Evolutionary conservation across 2,797 vertebrate species (phyloP), one percentile per base, ranked within the genome.

Genomic region (Sorex maritimensis): DNA sequence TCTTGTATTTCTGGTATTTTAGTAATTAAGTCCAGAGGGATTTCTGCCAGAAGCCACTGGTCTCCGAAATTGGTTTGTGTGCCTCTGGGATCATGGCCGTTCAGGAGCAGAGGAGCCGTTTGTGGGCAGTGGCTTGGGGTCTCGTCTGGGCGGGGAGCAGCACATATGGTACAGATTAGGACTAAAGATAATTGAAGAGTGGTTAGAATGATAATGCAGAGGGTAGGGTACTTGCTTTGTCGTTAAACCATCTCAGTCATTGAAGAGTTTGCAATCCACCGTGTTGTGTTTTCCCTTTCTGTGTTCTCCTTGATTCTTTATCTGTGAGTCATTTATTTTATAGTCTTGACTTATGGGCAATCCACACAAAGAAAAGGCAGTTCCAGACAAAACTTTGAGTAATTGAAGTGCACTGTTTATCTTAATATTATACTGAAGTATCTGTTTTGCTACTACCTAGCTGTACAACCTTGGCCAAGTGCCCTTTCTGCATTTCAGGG

Each of bases 221-320:
- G 5, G 41, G 41, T 44, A 44, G 41, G 41, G 41, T 7, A 21
- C 19, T 67, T 86, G 46, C 68, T 28, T 77, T 26, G 28, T 88
- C 85, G 75, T 91, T 88, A 72, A 92, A n/a, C 9, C 13, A 71
- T 91, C n/a, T 38, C 86, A 90, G 28, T 73, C 61, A 52, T 71
- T 88, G 23, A 93, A 65, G 88, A 72, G 44, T 92, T 55, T 84
- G 30, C 91, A 91, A 81, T 79, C 77, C n/a, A 71, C 12, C 65
- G 1, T 90, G 38, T 2, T 73, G 90, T 88, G 38, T 80, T 80
- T 82, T 63, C 12, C 23, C 13, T 85, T 12, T 34, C 26, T 28
- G 2, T 67, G 12, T 84, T 94, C 90, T 93, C 38, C 49, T 55
- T 81, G 79, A 69, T 81, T 6, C 11, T 21, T 88, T 83, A 44